phyloP scores from a whole-genome alignment of 2,888 invertebrate genomes.

The Pristionchus fissidentatus region DNA sequence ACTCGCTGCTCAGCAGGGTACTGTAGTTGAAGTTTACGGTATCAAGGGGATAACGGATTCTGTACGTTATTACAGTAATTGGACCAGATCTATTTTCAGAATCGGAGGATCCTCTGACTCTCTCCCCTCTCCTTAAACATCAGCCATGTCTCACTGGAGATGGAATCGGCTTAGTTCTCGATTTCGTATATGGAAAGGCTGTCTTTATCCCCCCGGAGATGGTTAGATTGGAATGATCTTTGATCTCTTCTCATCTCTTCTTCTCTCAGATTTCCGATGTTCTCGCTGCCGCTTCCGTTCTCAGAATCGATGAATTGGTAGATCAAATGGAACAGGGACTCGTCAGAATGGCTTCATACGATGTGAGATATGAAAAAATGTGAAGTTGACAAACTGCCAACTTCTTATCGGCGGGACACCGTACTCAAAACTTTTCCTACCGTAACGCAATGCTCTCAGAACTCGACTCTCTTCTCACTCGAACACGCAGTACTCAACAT shows the following conservation, averaged over 20 bases:
- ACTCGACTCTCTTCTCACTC: conserved; percentile 3
- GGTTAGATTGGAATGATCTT: too few species aligned
- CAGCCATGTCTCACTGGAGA: conserved; percentile 12
- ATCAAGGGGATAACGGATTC: background rate
- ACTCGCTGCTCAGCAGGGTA: conserved; percentile 5
- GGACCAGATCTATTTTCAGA: too few species aligned
- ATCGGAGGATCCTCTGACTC: background rate
- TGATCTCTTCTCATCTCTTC: conserved; percentile 4
- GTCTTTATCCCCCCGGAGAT: background rate
- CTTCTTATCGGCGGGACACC: background rate
- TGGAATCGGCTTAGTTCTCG: background rate
- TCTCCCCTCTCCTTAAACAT: conserved; percentile 8
- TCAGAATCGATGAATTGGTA: background rate
- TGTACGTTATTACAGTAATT: background rate
- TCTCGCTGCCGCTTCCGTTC: background rate
- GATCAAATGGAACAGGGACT: conserved; percentile 16
- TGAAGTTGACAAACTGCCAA: too few species aligned
- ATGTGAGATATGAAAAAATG: background rate
- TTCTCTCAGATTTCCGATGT: conserved; percentile 16
- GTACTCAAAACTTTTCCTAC: background rate
- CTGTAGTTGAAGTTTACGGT: too few species aligned
- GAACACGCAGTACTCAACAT: conserved; percentile 34
- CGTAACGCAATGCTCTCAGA: background rate
- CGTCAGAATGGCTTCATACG: background rate
- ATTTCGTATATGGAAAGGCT: background rate